phyloP scores from a whole-genome alignment of 2,888 invertebrate species.

The Schizaphis graminum region DNA sequence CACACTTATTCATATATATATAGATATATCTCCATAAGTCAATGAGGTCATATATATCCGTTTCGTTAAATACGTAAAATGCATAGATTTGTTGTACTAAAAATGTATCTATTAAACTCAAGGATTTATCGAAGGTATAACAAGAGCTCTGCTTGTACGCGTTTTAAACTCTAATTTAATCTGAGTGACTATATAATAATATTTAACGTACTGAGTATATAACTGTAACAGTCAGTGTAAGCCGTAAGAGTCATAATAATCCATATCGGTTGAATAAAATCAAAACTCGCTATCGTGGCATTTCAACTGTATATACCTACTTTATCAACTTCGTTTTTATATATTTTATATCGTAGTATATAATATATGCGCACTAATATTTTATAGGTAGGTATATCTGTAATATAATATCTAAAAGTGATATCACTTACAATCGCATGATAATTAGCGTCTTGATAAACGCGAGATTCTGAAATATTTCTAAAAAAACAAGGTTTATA shows the following conservation, averaged over 20 bases:
- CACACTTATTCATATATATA: not conserved
- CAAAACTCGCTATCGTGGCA: not conserved
- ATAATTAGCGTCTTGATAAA: not conserved
- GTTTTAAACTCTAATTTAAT: not conserved
- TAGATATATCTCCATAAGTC: not conserved
- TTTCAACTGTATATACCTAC: not conserved
- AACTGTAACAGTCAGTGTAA: not conserved
- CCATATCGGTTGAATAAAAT: not conserved
- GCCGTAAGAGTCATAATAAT: not conserved
- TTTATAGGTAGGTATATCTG: not conserved
- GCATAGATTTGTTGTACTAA: not conserved
- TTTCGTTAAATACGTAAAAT: not conserved
- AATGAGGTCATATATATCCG: not conserved
- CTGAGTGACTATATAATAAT: not conserved
- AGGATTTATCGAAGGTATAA: not conserved
- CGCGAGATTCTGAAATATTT: not conserved
- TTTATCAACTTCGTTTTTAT: not conserved
- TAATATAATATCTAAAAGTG: not conserved
- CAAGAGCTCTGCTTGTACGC: too few relatives aligned
- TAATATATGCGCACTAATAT: not conserved
- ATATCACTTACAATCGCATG: not conserved
- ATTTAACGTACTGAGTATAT: not conserved
- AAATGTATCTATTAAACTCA: not conserved
- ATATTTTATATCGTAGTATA: not conserved
- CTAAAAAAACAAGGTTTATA: not conserved